Evolutionary conservation across 2,113 vertebrate genomes (phyloP).

Genomic region (Bettongia penicillata): DNA sequence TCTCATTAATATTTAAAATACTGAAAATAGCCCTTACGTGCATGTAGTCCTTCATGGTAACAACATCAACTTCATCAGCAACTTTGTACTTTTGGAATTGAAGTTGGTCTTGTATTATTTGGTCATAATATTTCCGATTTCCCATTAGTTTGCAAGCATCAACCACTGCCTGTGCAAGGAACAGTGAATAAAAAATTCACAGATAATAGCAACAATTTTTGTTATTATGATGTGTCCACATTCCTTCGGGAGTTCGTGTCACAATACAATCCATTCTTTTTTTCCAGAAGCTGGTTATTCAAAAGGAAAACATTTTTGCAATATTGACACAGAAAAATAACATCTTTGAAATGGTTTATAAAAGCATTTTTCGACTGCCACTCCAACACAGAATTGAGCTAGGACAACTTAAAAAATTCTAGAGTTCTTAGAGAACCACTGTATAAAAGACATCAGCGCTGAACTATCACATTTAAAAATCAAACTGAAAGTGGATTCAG

Average conservation of each 20-base stretch:
- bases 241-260: constrained; percentile 43
- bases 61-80: constrained; percentile 77
- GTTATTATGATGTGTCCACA: constrained; percentile 44
- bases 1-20: constrained; percentile 36
- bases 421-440: neutral
- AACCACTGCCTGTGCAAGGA: constrained; percentile 76
- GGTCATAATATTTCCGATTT: constrained; percentile 70
- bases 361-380: neutral
- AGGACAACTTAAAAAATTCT: neutral
- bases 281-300: constrained; percentile 44
- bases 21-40: constrained; percentile 76
- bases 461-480: neutral
- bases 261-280: constrained; percentile 53
- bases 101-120: constrained; percentile 76
- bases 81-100: constrained; percentile 66
- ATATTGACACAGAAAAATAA: no score
- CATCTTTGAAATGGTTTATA: neutral
- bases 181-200: constrained; percentile 54
- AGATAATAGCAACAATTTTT: constrained; percentile 52
- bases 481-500: neutral
- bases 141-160: constrained; percentile 81
- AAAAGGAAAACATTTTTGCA: constrained; percentile 29
- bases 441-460: neutral
- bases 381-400: neutral
- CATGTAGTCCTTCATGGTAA: constrained; percentile 82